Base-by-base conservation (phyloP, 2,113 vertebrate genomes). In the Saccopteryx leptura region DNA sequence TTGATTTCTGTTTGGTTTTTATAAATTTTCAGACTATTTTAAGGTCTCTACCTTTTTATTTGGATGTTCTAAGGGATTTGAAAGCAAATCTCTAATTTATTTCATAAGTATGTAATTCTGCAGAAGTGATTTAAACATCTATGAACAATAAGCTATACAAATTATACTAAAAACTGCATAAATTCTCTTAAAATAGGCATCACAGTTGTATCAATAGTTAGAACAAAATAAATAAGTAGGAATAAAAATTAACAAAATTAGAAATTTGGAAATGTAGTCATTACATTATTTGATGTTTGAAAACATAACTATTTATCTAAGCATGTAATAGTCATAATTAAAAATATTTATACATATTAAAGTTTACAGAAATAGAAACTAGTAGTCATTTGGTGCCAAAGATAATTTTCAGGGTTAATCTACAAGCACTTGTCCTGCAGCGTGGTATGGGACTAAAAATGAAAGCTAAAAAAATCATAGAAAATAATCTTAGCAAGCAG, bases 51-150 rank as follows among this genome's bases (percentile, higher is more conserved):
- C 92, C 21, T 96, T 97, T 91, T 95, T 76, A 97, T 95, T 97
- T 97, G 93, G 96, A 94, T 86, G 1, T 82, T 90, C 52, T 89
- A 52, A 65, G n/a, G 56, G 60, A 97, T 94, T 98, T 97, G 28
- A 88, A 91, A 91, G 50, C 24, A 66, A 61, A 94, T 60, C 13
- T 86, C 85, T 97, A 96, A 96, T 97, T 92, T 90, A 97, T 89
- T 78, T 85, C 91, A 80, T 90, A 97, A 95, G 11, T 52, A 88
- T 90, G 28, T 94, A 74, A 69, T 93, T 96, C 46, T 88, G 33
- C 54, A 94, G 46, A 87, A 93, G 28, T n/a, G 96, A 97, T 98
- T 98, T 97, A 97, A 97, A 56, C 90, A 96, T 97, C 97, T 97
- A 46, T 95, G 96, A 96, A 56, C 74, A 19, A 91, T 80, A 95